Evolutionary conservation across 1,140 invertebrate species (phyloP).

Genomic region (Caenorhabditis brenneri): DNA sequence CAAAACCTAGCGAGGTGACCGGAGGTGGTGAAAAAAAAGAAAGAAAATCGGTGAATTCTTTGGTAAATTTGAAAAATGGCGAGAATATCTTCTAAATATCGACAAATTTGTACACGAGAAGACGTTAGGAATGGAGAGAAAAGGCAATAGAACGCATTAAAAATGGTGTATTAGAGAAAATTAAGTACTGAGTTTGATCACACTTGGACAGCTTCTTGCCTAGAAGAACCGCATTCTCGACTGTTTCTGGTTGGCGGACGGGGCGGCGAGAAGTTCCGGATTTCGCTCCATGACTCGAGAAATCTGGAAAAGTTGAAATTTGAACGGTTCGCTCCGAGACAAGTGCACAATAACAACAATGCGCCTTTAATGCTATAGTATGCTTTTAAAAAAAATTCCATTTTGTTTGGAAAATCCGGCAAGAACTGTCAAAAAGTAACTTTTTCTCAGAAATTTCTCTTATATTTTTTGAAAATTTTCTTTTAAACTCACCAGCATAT

Average conservation of each 20-base stretch:
- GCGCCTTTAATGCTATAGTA: too few species aligned
- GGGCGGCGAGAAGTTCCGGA: conserved; percentile 44
- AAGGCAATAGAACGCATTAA: too few species aligned
- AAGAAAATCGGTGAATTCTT: neutral
- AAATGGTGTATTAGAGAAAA: too few species aligned
- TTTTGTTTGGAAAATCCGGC: neutral
- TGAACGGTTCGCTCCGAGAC: neutral
- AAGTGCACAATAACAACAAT: too few species aligned
- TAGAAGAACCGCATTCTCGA: conserved; percentile 25
- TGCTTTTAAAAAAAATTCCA: too few species aligned
- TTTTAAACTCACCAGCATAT: conserved; percentile 26
- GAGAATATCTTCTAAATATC: too few species aligned
- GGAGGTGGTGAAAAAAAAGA: too few species aligned
- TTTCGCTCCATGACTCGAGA: conserved; percentile 47
- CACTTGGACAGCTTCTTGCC: neutral
- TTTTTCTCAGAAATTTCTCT: neutral
- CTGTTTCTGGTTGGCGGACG: neutral
- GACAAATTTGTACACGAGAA: too few species aligned
- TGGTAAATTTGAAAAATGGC: too few species aligned
- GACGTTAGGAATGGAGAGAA: too few species aligned
- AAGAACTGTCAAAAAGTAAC: neutral
- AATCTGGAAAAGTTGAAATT: neutral
- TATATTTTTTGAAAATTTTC: neutral
- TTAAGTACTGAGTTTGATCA: too few species aligned
- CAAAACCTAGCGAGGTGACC: too few species aligned